phyloP scores from a whole-genome alignment of 2,888 invertebrate genomes.

The Megamerina dolium region DNA sequence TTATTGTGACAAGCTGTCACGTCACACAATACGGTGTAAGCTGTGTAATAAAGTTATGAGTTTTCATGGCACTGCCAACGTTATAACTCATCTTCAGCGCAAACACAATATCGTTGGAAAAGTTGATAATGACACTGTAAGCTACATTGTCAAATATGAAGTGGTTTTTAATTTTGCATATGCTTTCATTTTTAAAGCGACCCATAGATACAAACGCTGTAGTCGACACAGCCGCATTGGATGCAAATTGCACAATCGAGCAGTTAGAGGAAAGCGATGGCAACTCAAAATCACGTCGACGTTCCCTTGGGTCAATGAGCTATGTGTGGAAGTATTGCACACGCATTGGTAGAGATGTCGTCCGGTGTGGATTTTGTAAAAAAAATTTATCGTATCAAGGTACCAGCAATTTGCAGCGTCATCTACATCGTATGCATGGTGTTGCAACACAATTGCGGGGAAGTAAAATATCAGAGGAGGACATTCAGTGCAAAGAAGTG shows the following conservation, averaged over 20 bases:
- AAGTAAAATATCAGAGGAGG: constrained; percentile 14
- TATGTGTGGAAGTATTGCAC: constrained; percentile 33
- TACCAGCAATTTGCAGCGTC: constrained; percentile 35
- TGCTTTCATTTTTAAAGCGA: no score
- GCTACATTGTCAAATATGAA: not conserved
- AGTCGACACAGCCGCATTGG: no score
- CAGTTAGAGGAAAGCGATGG: not conserved
- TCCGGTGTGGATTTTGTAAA: constrained; percentile 33
- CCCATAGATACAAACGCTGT: no score
- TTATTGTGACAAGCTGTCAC: constrained; percentile 33
- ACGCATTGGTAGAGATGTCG: constrained; percentile 29
- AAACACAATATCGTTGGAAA: constrained; percentile 30
- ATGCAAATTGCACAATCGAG: not conserved
- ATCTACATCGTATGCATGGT: constrained; percentile 38
- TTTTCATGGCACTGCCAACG: constrained; percentile 38
- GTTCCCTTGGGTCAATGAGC: constrained; percentile 18
- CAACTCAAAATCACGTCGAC: not conserved
- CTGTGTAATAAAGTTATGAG: constrained; percentile 33
- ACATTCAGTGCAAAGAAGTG: constrained; percentile 12
- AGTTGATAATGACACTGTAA: constrained; percentile 11
- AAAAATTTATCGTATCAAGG: constrained; percentile 37
- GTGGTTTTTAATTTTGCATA: no score
- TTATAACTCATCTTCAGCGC: constrained; percentile 36
- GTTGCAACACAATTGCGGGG: constrained; percentile 24
- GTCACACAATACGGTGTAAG: constrained; percentile 30